Evolutionary conservation across 2,113 vertebrate species (phyloP).

Genomic region (Mesoclemmys tuberculata): DNA sequence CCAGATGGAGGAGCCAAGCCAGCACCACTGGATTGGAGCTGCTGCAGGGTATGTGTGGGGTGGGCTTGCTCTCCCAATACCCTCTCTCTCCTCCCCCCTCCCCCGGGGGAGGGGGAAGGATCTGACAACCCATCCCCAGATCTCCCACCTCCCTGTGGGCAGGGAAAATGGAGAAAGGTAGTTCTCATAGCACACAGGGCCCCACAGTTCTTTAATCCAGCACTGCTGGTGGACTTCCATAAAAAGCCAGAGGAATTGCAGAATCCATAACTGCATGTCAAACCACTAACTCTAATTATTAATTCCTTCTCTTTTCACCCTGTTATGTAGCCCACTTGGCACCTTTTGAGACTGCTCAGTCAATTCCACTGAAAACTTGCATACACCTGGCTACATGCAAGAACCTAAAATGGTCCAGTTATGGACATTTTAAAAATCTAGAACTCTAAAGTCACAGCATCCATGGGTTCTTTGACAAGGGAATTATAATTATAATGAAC

Average conservation of each 20-base stretch:
- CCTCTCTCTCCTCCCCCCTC: too few species aligned
- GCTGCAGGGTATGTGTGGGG: background rate
- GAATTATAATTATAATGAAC: background rate
- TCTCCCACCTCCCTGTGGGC: background rate
- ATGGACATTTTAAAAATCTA: background rate
- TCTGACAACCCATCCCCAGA: background rate
- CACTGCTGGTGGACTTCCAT: background rate
- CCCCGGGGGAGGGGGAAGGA: background rate
- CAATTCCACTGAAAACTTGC: background rate
- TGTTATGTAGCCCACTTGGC: background rate
- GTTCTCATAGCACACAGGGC: background rate
- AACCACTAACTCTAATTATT: background rate
- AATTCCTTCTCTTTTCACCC: background rate
- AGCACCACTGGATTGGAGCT: background rate
- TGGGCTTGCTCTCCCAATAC: background rate
- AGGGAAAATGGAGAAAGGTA: background rate
- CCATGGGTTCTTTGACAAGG: background rate
- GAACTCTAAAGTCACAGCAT: background rate
- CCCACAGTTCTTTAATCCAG: background rate
- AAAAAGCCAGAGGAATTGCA: background rate
- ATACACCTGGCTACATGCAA: background rate
- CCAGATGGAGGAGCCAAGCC: background rate
- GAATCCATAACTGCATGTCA: background rate
- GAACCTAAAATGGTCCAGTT: background rate
- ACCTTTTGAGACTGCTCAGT: background rate